phyloP scores from a whole-genome alignment of 1,140 invertebrate genomes.

The Tetramorium parvispinum region DNA sequence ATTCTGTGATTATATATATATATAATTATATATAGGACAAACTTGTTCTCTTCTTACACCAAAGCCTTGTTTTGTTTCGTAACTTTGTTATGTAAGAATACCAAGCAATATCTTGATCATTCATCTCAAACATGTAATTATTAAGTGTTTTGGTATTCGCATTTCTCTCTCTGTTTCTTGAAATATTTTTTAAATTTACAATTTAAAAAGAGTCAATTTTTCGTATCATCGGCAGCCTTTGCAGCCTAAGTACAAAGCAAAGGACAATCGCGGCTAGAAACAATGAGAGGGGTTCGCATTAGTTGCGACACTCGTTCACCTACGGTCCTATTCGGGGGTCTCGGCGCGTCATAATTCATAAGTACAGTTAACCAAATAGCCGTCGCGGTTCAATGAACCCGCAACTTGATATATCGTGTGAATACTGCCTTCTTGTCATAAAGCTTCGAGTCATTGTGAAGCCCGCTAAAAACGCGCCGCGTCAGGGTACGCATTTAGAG shows the following conservation, averaged over 20 bases:
- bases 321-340: constrained; percentile 31
- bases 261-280: constrained; percentile 31
- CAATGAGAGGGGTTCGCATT: background rate
- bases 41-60: background rate
- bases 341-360: constrained; percentile 65
- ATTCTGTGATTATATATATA: background rate
- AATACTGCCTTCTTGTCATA: constrained; percentile 56
- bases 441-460: constrained; percentile 54
- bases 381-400: constrained; percentile 71
- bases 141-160: background rate
- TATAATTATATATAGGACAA: background rate
- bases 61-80: constrained; percentile 33
- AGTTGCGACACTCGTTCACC: constrained; percentile 9
- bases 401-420: constrained; percentile 37
- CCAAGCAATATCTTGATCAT: background rate
- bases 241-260: background rate
- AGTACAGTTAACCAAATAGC: constrained; percentile 75
- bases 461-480: constrained; percentile 41
- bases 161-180: background rate
- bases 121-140: background rate
- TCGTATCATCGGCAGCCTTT: background rate
- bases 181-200: background rate
- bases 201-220: background rate
- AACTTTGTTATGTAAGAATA: constrained; percentile 2
- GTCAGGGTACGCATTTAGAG: constrained; percentile 19